Evolutionary conservation across 2,888 invertebrate species (phyloP).

Genomic region (Apoderus coryli): DNA sequence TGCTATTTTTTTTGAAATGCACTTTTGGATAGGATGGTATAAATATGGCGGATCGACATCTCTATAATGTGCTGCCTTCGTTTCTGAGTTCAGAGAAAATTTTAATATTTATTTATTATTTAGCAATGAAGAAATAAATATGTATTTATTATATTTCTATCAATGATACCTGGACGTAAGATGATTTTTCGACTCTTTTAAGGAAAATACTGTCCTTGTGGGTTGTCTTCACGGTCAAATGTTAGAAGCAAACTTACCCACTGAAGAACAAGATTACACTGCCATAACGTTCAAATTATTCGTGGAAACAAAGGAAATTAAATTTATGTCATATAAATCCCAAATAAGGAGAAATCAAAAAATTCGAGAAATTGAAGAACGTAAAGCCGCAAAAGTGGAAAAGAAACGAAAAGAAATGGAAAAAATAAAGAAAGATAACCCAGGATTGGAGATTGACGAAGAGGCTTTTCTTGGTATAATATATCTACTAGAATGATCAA

Average conservation of each 20-base stretch:
- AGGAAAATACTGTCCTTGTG: slow-evolving; percentile 35
- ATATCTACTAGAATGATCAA: no score
- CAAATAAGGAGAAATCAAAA: slow-evolving; percentile 43
- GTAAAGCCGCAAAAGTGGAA: slow-evolving; percentile 37
- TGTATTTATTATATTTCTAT: no score
- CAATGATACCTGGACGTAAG: no score
- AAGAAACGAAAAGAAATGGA: slow-evolving; percentile 43
- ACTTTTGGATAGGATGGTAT: no score
- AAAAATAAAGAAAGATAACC: slow-evolving; percentile 39
- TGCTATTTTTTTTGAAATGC: no score
- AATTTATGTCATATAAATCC: slow-evolving; percentile 45
- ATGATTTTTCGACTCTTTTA: slow-evolving; percentile 14
- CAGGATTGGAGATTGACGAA: slow-evolving; percentile 44
- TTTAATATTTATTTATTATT: no score
- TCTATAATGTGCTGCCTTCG: no score
- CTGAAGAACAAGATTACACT: slow-evolving; percentile 32
- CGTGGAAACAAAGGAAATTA: slow-evolving; percentile 28
- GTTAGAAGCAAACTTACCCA: slow-evolving; percentile 36
- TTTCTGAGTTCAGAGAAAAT: no score
- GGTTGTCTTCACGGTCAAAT: slow-evolving; percentile 43
- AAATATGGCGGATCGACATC: no score
- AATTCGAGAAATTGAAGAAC: slow-evolving; percentile 37
- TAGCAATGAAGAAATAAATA: no score
- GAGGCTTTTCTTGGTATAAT: slow-evolving; percentile 42
- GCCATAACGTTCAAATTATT: slow-evolving; percentile 33